These are phyloP conservation scores for Hipposideros larvatus DNA, from an alignment of 2,797 vertebrate species.

Conservation along the genomic window DNA sequence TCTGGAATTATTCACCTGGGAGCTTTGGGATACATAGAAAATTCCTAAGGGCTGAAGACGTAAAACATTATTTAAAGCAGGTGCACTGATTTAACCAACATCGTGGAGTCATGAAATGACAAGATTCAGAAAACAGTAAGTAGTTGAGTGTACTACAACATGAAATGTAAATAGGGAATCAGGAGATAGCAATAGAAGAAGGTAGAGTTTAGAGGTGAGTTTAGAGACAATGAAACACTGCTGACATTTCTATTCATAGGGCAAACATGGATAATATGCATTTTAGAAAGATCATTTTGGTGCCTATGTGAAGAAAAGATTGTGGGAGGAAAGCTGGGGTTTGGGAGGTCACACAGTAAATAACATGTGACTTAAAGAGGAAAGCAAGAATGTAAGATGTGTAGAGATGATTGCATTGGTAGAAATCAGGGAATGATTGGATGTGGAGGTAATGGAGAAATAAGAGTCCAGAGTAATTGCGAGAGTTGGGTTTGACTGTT, in stretches of 20 bases:
- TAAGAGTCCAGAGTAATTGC: background rate
- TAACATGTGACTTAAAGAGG: background rate
- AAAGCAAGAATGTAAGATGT: background rate
- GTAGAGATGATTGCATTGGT: background rate
- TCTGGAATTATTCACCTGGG: background rate
- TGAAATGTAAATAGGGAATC: background rate
- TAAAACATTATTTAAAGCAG: background rate
- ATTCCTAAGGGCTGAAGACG: background rate
- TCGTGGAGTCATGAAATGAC: background rate
- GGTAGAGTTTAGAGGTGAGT: background rate
- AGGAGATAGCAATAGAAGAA: background rate
- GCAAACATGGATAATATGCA: background rate
- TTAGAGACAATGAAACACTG: background rate
- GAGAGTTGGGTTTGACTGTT: background rate
- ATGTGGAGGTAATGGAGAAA: background rate
- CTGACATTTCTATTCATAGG: background rate
- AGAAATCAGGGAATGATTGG: background rate
- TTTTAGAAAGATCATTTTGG: background rate
- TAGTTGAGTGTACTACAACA: background rate
- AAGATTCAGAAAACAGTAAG: background rate
- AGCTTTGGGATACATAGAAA: background rate
- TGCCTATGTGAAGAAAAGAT: conserved; percentile 28
- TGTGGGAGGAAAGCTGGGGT: background rate
- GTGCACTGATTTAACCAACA: background rate
- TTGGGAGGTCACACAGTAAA: background rate